These are phyloP conservation scores for Lasioglossum calceatum DNA, from an alignment of 2,888 invertebrate species.

Conservation along the genomic window DNA sequence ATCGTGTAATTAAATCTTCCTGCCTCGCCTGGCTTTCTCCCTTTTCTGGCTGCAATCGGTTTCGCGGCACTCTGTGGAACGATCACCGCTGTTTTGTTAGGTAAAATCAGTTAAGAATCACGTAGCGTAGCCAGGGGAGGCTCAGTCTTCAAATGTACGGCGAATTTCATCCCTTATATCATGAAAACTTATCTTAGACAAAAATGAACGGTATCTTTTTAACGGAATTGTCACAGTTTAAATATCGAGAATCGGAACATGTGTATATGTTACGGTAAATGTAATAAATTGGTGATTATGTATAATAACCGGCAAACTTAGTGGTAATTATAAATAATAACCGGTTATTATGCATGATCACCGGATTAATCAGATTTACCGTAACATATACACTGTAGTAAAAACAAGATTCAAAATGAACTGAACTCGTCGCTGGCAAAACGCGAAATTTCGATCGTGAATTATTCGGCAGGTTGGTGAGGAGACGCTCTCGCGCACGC, in stretches of 20 bases:
- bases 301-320: too few species aligned
- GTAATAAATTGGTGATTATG: too few species aligned
- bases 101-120: not conserved
- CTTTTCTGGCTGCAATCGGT: constrained; percentile 14
- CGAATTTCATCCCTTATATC: too few species aligned
- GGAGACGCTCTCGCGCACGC: not conserved
- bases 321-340: too few species aligned
- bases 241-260: not conserved
- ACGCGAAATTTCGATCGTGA: not conserved
- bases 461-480: not conserved
- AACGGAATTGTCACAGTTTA: too few species aligned
- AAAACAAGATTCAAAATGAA: not conserved
- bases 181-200: too few species aligned
- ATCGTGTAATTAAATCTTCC: constrained; percentile 71
- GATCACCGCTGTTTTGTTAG: not conserved
- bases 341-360: too few species aligned
- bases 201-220: too few species aligned
- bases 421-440: not conserved
- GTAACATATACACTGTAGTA: not conserved
- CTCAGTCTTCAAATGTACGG: not conserved
- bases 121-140: not conserved
- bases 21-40: constrained; percentile 25
- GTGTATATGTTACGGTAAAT: too few species aligned
- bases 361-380: too few species aligned
- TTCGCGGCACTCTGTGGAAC: not conserved